Base-by-base conservation (phyloP, 2,797 vertebrate species). In the Spinus olivaceus region DNA sequence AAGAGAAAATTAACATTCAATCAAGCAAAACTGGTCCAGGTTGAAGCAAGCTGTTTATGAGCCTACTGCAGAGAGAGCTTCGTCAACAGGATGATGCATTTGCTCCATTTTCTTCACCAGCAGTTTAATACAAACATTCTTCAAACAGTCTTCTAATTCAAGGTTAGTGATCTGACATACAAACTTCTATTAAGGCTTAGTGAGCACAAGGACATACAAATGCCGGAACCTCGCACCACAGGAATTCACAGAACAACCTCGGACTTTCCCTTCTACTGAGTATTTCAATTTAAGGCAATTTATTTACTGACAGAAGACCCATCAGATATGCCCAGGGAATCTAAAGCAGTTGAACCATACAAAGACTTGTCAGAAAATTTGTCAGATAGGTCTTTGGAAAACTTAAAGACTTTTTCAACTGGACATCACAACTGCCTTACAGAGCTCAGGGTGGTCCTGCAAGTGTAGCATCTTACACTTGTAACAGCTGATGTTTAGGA, bases 1-100 rank as follows among this genome's bases (percentile, higher is more conserved):
- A 25, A 11, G 5, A 70, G 49, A 82, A 73, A 76, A 8, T 2
- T 0, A 35, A 25, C 0, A 0, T 25, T 69, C 63, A 28, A 9
- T 12, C n/a, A 65, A 49, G 56, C 16, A 42, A 18, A 74, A 84
- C 24, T 8, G 12, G 20, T 30, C 37, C 50, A 35, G 3, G 14
- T 6, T 47, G 30, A 74, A 65, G 51, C 22, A 50, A 18, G 27
- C 21, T 41, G 32, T 27, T 72, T 12, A 30, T 11, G 10, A 69
- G 61, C 15, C 47, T 33, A 30, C 49, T 66, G 25, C 44, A 77
- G 2, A 22, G 32, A 69, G 2, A 56, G 24, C 32, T 71, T 17
- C 41, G 61, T 41, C 63, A 64, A n/a, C 8, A 56, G 20, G 5
- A 67, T 41, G 21, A 74, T 12, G 8, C 12, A 6, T 49, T 51